Evolutionary conservation across 2,113 vertebrate species (phyloP).

Genomic region (Vireo altiloquus): DNA sequence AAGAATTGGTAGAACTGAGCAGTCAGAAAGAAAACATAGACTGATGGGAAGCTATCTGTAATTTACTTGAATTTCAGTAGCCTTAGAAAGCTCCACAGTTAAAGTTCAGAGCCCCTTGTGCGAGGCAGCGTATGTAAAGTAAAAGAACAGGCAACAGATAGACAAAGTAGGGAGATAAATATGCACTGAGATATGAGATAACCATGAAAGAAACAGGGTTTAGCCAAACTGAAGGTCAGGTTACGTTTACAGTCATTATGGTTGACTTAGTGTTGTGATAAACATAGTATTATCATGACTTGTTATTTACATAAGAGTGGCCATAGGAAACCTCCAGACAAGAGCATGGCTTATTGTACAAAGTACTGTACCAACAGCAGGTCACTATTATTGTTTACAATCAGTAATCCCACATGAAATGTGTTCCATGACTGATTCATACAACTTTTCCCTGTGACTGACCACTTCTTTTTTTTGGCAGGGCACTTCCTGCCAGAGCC

Average conservation of each 20-base stretch:
- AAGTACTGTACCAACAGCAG: not conserved
- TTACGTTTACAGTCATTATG: not conserved
- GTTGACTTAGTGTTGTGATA: constrained; percentile 6
- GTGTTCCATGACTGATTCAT: not conserved
- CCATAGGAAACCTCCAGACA: constrained; percentile 2
- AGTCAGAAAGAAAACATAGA: not conserved
- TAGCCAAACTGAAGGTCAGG: not conserved
- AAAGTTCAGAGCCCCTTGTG: not conserved
- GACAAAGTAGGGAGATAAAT: not conserved
- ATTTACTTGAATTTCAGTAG: not conserved
- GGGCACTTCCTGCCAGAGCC: not conserved
- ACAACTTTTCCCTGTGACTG: not conserved
- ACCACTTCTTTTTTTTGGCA: not conserved
- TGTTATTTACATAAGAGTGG: not conserved
- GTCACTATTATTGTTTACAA: not conserved
- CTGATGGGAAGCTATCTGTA: not conserved
- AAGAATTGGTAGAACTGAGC: not conserved
- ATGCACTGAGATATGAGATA: not conserved
- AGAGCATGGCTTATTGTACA: not conserved
- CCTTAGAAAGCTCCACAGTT: not conserved
- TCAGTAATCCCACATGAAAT: not conserved
- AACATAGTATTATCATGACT: not conserved
- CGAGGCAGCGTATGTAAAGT: not conserved
- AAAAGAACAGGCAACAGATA: not conserved
- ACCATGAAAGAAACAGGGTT: not conserved